Evolutionary conservation across 2,888 invertebrate species (phyloP), one percentile per base, ranked within the genome.

Genomic region (Exephanes ischioxanthus): DNA sequence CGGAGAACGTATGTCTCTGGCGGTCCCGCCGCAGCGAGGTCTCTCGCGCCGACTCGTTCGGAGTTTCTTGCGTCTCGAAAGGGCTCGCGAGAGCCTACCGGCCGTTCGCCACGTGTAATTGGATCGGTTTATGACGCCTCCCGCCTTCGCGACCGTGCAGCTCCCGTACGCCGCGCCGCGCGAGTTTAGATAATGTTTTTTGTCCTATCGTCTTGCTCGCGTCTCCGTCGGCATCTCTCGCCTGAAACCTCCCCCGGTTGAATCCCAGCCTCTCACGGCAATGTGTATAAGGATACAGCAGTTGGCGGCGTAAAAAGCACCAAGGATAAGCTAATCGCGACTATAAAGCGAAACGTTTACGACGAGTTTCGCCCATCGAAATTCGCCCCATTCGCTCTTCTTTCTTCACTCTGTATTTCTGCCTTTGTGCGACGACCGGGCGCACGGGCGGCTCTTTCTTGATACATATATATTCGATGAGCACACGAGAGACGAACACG

Each of bases 301-400:
- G 33, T 53, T 30, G 63, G 51, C 16, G 63, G 63, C 11, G 30
- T 58, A 80, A 80, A 84, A 84, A 73, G 45, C 11, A 45, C 37
- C n/a, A 37, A 30, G 88, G 89, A 90, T 90, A 91, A 90, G 89
- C 88, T 91, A 90, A 91, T 91, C 91, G 89, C 73, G 80, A 82
- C 84, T 86, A 89, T 89, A 91, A 90, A 89, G 87, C 88, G 78
- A 83, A 63, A 87, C 84, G 84, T 88, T 91, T 88, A 88, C 89
- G 88, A 78, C 83, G 89, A 87, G 88, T 80, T 87, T 86, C 85
- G 80, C 37, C 55, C 82, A 81, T 76, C 80, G 66, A 83, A 85
- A 87, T 79, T 83, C 81, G 68, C 14, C 70, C 26, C 26, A 37
- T 26, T 45, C 55, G 16, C 51, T 33, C 11, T 58, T 22, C 3